Evolutionary conservation across 2,113 vertebrate genomes (phyloP), one percentile per base, ranked within the genome.

Genomic region (Thalassoma bifasciatum): DNA sequence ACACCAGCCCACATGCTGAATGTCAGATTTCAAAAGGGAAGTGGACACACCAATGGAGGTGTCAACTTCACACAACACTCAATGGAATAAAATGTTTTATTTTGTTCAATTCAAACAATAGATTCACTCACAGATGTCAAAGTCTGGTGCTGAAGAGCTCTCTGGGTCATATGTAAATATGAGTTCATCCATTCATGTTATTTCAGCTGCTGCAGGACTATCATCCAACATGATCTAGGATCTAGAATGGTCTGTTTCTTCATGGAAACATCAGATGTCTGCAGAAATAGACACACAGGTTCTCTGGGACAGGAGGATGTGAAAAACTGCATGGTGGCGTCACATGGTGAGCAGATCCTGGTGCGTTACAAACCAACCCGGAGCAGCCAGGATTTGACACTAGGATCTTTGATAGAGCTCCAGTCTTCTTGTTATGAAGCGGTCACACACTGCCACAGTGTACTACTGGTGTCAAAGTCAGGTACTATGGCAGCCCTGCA

Each of bases 401-500:
- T 7, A 22, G 23, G 58, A 23, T 24, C 30, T 52, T 5, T 38
- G 61, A 2, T 23, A 2, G 21, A 22, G 37, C 10, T 12, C 24
- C 8, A 6, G 10, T 26, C 2, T 44, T 42, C n/a, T 34, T 34
- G 26, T 54, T 10, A 47, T 37, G 22, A 30, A 46, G 8, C 50
- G 42, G 4, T 21, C 10, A 40, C 30, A 34, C 17, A 30, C 46
- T 65, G 19, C 49, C 22, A 14, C 30, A 23, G 22, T 50, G 12
- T 44, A 44, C 1, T 11, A n/a, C 10, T 50, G 21, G 73, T 52
- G 67, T 75, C 42, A 73, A 72, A 66, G 59, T 75, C 66, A 49
- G 5, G 17, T 40, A 44, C 67, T 8, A 58, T 52, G 54, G 57
- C 10, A 6, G 37, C 70, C 64, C 51, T 57, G 12, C 36, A 56